A percentile compares a stretch with the other conserved stretches of the same genome.
Evolutionary conservation across 2,113 vertebrate genomes (phyloP).

Genomic region (Spea multiplicata): DNA sequence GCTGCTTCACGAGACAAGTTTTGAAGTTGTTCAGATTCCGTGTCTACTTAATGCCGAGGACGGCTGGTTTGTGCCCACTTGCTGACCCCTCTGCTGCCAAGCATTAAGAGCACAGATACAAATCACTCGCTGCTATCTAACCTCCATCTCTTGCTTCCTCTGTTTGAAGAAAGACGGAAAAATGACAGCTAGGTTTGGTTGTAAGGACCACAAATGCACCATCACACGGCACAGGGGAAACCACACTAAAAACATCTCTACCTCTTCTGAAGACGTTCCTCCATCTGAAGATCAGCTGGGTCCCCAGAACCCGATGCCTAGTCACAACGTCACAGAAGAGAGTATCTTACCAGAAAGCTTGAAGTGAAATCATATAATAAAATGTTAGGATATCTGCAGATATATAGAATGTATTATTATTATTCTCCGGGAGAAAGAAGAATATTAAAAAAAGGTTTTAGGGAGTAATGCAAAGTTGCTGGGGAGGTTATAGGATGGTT

Average conservation of each 20-base stretch:
- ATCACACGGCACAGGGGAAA: conserved; percentile 32
- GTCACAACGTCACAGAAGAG: not conserved
- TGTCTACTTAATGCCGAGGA: not conserved
- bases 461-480: no score
- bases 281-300: not conserved
- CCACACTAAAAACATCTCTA: not conserved
- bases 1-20: no score
- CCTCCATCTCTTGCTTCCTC: conserved; percentile 11
- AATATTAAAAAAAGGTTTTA: no score
- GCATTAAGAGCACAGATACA: not conserved
- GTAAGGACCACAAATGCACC: conserved; percentile 6
- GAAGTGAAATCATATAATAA: no score
- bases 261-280: not conserved
- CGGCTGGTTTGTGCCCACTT: not conserved
- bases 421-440: no score
- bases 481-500: no score
- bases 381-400: no score
- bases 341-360: not conserved
- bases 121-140: conserved; percentile 4
- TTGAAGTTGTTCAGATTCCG: no score
- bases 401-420: no score
- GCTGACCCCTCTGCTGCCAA: not conserved
- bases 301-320: conserved; percentile 1
- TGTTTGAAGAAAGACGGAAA: conserved; percentile 16
- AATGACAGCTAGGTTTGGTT: not conserved